Percentiles rank a stretch among this genome's conserved stretches.
Conservation (phyloP, 2,113 vertebrate genomes). For the Equus przewalskii region DNA sequence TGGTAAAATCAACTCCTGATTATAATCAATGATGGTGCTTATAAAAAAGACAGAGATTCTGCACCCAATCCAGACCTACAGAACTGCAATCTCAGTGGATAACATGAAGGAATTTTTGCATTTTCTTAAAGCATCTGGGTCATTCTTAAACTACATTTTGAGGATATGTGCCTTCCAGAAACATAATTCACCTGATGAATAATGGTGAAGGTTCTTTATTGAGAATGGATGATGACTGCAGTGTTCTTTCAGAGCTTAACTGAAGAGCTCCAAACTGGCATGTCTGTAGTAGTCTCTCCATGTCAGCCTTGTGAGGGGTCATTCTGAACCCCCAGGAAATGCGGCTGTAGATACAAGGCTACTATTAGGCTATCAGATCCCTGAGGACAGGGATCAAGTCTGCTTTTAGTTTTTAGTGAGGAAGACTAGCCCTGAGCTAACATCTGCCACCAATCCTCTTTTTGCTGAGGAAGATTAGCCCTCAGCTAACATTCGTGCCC, state of each 20-base stretch:
- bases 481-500: too few relatives aligned
- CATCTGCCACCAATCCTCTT: too few relatives aligned
- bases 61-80: not conserved
- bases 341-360: not conserved
- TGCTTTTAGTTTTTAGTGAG: not conserved
- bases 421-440: too few relatives aligned
- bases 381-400: not conserved
- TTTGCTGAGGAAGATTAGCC: too few relatives aligned
- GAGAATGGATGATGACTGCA: not conserved
- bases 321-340: not conserved
- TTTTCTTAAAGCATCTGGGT: constrained; percentile 32
- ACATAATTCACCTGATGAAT: not conserved
- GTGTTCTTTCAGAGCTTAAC: not conserved
- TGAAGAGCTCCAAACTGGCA: not conserved
- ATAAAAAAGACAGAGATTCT: not conserved
- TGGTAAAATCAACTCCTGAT: not conserved
- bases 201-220: not conserved
- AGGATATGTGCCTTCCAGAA: not conserved
- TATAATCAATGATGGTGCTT: not conserved
- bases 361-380: too few relatives aligned
- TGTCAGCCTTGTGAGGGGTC: not conserved
- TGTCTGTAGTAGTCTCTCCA: not conserved
- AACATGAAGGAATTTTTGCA: not conserved
- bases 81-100: not conserved
- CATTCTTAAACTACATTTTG: constrained; percentile 22